Evolutionary conservation across 2,797 vertebrate species (phyloP), one percentile per base, ranked within the genome.

Genomic region (Leptatherina wallacei): DNA sequence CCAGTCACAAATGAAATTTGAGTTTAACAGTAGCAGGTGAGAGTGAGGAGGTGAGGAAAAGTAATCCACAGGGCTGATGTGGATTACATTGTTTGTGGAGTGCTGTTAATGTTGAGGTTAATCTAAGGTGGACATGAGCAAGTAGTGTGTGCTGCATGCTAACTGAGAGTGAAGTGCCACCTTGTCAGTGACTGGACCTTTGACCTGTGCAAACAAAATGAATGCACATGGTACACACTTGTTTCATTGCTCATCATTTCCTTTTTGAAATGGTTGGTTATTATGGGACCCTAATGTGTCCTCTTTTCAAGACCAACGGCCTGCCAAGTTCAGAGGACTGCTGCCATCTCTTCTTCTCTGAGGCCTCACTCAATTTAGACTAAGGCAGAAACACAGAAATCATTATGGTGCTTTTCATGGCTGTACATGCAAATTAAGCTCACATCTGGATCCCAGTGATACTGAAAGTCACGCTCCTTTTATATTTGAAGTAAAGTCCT

Each of bases 171-270:
- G 3, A 29, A 20, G 6, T 38, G 44, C 20, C 10, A 13, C 32
- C 33, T 60, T 56, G 20, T 73, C 64, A 3, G 54, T n/a, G 22
- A 61, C 9, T 6, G 6, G 4, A 64, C 30, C 42, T 44, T 14
- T 51, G 54, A 70, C 18, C 42, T 55, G 49, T 36, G 27, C 24
- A 70, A 80, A 59, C 42, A 82, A 36, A 20, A 40, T 12, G 6
- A 35, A 11, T 30, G 62, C 32, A 33, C 47, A 57, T 13, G 29
- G 27, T 49, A n/a, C 27, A 36, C 16, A 47, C 27, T 24, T 33
- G 14, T 47, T 75, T 44, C 58, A 0, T 10, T 33, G 36, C 24
- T 57, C 1, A 8, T 71, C 60, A 1, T n/a, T 18, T 29, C 20
- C 32, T 32, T 38, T 54, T 65, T 65, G 47, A 72, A 27, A 42